Conservation (phyloP, 2,888 invertebrate species). For the Notodonta dromedarius region DNA sequence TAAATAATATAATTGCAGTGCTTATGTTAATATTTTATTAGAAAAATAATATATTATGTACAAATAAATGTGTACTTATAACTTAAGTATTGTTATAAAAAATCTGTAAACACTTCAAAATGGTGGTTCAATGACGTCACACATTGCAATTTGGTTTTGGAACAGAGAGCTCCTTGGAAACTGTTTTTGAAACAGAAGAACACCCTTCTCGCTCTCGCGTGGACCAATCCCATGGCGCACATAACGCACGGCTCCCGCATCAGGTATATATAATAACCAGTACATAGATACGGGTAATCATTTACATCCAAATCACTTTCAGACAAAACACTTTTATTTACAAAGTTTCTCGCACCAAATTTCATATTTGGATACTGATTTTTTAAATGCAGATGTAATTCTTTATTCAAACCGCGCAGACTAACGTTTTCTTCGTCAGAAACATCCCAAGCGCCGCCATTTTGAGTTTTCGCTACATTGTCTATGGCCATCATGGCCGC, state of each 20-base stretch:
- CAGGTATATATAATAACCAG: constrained; percentile 93
- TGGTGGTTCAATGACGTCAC: constrained; percentile 94
- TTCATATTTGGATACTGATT: constrained; percentile 57
- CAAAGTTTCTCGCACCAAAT: constrained; percentile 77
- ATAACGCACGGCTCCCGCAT: constrained; percentile 95
- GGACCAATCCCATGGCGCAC: constrained; percentile 98
- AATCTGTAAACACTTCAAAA: constrained; percentile 92
- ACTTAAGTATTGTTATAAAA: constrained; percentile 57
- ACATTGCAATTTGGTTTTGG: constrained; percentile 89
- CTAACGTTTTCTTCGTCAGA: constrained; percentile 22
- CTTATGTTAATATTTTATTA: no score
- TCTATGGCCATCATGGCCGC: constrained; percentile 94
- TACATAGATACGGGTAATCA: constrained; percentile 91
- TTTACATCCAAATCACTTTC: constrained; percentile 32
- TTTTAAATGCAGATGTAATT: constrained; percentile 61
- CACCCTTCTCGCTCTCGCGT: constrained; percentile 92
- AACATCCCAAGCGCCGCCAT: constrained; percentile 88
- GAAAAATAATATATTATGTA: no score
- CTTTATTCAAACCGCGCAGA: constrained; percentile 68
- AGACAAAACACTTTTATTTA: constrained; percentile 53
- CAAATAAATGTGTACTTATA: no score
- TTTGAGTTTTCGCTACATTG: constrained; percentile 92
- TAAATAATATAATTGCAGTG: no score
- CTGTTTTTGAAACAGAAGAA: constrained; percentile 87
- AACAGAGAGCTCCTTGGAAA: constrained; percentile 88